Conservation (phyloP, 2,113 vertebrate genomes). For the Brienomyrus longianalis region DNA sequence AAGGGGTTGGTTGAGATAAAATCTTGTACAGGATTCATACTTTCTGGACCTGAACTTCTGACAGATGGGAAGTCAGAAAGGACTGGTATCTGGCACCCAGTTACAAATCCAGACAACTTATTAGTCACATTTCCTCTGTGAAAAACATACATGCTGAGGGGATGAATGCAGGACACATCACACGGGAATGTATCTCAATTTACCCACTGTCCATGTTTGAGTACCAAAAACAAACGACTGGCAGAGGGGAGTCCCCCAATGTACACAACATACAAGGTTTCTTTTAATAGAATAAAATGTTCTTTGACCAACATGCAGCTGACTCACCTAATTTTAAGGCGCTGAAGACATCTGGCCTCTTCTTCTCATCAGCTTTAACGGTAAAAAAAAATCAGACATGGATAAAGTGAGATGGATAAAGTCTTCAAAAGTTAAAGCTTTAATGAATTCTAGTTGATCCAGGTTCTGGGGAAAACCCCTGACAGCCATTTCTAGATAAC, state of each 20-base stretch:
- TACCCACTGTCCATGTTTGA: neutral
- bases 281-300: neutral
- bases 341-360: constrained; percentile 84
- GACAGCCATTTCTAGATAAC: neutral
- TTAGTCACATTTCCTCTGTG: neutral
- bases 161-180: neutral
- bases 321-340: constrained; percentile 84
- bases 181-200: neutral
- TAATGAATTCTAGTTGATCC: neutral
- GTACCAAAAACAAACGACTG: neutral
- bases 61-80: neutral
- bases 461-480: neutral
- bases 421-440: neutral
- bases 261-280: neutral
- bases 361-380: constrained; percentile 80
- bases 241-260: neutral
- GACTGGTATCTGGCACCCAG: neutral
- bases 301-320: neutral
- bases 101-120: neutral
- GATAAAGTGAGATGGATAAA: neutral
- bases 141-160: neutral
- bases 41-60: too few species aligned
- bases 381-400: constrained; percentile 29
- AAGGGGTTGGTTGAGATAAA: too few species aligned
- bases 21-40: too few species aligned